Base-by-base conservation (phyloP, 2,113 vertebrate species). In the zebrafish (Danio rerio) region DNA sequence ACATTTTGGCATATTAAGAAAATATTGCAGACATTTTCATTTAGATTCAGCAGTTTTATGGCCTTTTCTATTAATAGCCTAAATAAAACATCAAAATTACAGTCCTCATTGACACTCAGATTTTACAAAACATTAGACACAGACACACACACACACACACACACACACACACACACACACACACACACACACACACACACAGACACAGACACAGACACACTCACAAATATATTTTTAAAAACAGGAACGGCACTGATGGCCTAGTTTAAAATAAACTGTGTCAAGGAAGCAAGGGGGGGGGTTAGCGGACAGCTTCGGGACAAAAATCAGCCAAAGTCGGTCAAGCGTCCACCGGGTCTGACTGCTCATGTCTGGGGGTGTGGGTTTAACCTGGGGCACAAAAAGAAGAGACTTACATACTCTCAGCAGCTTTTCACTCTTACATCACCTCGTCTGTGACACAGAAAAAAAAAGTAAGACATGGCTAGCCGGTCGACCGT, bases 311-410 rank as follows among this genome's bases (percentile, higher is more conserved):
- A 47, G 31, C 74, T 31, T 7, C 59, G 56, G 72, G 70, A 63
- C 76, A 80, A 62, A 82, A 43, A 82, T 72, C 56, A 50, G 18
- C 21, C 21, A 83, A 89, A 86, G 69, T 87, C 83, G 81, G 84
- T 86, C 84, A 87, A 65, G 81, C 83, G 58, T 78, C 81, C 45
- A 84, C 63, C 31, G 40, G 43, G 50, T 15, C 21, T 16, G 50
- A 82, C 72, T 21, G 16, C 56, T 69, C 16, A 59, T 63, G 62
- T 66, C 47, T 62, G 81, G 58, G 62, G 61, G 49, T 6, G 15
- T 12, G 61, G 0, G 20, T 68, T 40, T 47, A 61, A 66, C 68
- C 62, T 21, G 21, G 15, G 74, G 68, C n/a, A 68, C 8, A 68
- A 16, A 50, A 20, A n/a, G 31, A 68, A 47, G 49, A 72, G 47